These are phyloP conservation scores for Bovichtus variegatus DNA, from an alignment of 2,797 vertebrate genomes.

Conservation along the genomic window DNA sequence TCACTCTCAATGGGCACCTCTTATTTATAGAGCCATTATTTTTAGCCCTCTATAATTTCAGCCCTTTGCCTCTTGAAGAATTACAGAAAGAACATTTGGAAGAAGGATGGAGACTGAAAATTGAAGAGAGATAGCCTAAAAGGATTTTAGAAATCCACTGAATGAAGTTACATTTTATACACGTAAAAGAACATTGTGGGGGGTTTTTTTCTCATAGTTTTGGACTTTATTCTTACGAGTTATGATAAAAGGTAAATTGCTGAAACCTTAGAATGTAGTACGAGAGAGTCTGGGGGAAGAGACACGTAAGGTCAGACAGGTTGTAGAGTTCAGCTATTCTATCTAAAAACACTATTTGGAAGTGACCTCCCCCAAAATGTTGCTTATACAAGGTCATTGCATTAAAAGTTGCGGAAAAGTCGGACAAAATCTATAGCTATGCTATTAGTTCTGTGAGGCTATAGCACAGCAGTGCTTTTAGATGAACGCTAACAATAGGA, in stretches of 20 bases:
- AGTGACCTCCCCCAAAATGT: not conserved
- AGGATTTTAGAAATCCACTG: slow-evolving; percentile 1
- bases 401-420: not conserved
- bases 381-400: not conserved
- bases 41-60: slow-evolving; percentile 81
- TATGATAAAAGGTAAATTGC: slow-evolving; percentile 2
- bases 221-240: not conserved
- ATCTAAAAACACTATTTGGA: not conserved
- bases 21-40: slow-evolving; percentile 84
- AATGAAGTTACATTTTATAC: slow-evolving; percentile 8
- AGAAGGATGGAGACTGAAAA: slow-evolving; percentile 29
- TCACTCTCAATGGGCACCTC: slow-evolving; percentile 78
- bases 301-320: not conserved
- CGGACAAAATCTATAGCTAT: not conserved
- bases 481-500: not conserved
- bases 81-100: slow-evolving; percentile 52
- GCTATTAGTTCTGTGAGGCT: not conserved
- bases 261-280: not conserved
- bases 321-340: not conserved
- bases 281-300: not conserved
- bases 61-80: slow-evolving; percentile 64
- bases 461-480: not conserved
- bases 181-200: not conserved
- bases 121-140: slow-evolving; percentile 4
- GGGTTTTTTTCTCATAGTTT: not conserved